Evolutionary conservation across 2,113 vertebrate genomes (phyloP).

Genomic region (Megaleporinus macrocephalus): DNA sequence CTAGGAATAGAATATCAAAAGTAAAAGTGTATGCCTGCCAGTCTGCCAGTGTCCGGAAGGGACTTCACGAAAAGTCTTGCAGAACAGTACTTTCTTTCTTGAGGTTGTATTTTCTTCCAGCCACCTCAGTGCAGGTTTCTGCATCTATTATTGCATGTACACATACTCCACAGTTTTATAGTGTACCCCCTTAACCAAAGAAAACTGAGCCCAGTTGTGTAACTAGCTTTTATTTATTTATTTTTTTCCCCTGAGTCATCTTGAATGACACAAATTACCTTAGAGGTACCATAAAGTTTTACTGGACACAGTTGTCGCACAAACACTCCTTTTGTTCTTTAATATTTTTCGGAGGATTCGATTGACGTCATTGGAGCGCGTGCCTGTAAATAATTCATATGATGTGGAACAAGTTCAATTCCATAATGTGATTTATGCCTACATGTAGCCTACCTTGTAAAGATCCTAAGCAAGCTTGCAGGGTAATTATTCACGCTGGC

Average conservation of each 20-base stretch:
- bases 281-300: not conserved
- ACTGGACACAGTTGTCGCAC: not conserved
- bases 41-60: not conserved
- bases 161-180: not conserved
- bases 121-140: not conserved
- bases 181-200: too few relatives aligned
- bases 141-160: not conserved
- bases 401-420: conserved; percentile 4
- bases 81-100: not conserved
- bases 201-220: not conserved
- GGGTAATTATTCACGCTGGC: conserved; percentile 15
- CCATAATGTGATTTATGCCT: conserved; percentile 15
- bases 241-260: not conserved
- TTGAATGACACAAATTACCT: not conserved
- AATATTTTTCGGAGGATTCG: not conserved
- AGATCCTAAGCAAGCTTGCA: not conserved
- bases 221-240: not conserved
- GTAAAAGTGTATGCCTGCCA: not conserved
- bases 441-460: not conserved
- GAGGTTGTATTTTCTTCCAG: not conserved
- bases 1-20: not conserved
- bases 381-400: conserved; percentile 8
- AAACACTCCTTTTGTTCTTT: not conserved
- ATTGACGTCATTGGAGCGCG: not conserved
- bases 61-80: not conserved